These are phyloP conservation scores for Endotricha flammealis DNA, from an alignment of 2,888 invertebrate species.

Conservation along the genomic window DNA sequence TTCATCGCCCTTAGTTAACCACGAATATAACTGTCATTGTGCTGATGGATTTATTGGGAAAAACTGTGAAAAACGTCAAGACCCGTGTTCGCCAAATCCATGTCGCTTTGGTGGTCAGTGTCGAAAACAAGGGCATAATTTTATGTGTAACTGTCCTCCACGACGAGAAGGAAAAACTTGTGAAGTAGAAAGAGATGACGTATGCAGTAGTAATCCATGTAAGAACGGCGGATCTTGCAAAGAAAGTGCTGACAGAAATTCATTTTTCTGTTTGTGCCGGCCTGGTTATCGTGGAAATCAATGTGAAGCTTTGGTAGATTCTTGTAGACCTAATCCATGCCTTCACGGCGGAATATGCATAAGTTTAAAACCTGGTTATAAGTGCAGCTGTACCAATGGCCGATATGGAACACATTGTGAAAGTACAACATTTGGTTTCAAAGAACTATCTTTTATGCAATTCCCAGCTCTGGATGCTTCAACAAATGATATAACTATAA, in stretches of 20 bases:
- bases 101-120: slow-evolving; percentile 92
- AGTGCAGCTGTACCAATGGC: slow-evolving; percentile 90
- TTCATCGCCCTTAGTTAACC: slow-evolving; percentile 87
- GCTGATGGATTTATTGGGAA: slow-evolving; percentile 90
- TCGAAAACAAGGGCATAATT: slow-evolving; percentile 89
- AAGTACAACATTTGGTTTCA: slow-evolving; percentile 92
- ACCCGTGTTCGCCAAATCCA: slow-evolving; percentile 94
- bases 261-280: slow-evolving; percentile 94
- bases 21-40: slow-evolving; percentile 89
- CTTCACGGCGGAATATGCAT: slow-evolving; percentile 92
- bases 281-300: slow-evolving; percentile 94
- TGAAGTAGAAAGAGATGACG: slow-evolving; percentile 89
- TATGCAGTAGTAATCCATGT: slow-evolving; percentile 91
- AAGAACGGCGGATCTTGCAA: slow-evolving; percentile 95
- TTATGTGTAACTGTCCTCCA: slow-evolving; percentile 88
- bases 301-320: slow-evolving; percentile 92
- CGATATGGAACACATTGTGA: slow-evolving; percentile 95
- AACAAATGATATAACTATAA: slow-evolving; percentile 93
- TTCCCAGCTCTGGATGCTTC: slow-evolving; percentile 91
- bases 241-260: slow-evolving; percentile 90
- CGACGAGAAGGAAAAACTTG: slow-evolving; percentile 90
- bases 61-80: slow-evolving; percentile 90
- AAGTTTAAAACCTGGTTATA: slow-evolving; percentile 91
- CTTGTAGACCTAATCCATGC: slow-evolving; percentile 96
- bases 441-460: slow-evolving; percentile 92